A percentile compares a stretch with the other conserved stretches of the same genome.
Evolutionary conservation across 2,797 vertebrate species (phyloP).

Genomic region (Coranthus polyacanthus): DNA sequence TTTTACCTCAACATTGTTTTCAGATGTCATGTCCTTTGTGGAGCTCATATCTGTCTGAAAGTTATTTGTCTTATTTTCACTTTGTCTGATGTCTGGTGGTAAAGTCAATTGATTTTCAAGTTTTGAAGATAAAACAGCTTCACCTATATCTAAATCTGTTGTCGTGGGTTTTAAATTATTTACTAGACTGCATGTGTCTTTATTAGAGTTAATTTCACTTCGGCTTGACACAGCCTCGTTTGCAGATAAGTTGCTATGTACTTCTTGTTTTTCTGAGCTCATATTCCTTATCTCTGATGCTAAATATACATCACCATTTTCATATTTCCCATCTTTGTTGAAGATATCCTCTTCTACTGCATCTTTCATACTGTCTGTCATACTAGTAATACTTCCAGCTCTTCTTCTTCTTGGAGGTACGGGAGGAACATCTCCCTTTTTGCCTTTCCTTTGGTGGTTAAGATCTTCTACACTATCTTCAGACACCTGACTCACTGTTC

Average conservation of each 20-base stretch:
- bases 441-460: conserved; percentile 40
- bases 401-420: conserved; percentile 19
- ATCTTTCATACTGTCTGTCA: conserved; percentile 45
- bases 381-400: conserved; percentile 37
- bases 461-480: conserved; percentile 43
- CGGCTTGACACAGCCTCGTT: conserved; percentile 9
- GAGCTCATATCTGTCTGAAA: conserved; percentile 23
- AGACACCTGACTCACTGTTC: conserved; percentile 29
- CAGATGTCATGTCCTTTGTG: conserved; percentile 21
- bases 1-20: conserved; percentile 32
- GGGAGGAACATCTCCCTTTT: conserved; percentile 50
- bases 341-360: conserved; percentile 11
- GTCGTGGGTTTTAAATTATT: conserved; percentile 5
- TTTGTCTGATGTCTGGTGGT: conserved; percentile 33
- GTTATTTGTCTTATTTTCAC: conserved; percentile 35
- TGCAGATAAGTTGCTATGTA: background rate
- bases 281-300: background rate
- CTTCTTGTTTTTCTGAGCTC: conserved; percentile 23
- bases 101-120: conserved; percentile 20
- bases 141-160: background rate
- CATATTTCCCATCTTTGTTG: conserved; percentile 20
- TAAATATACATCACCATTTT: conserved; percentile 26
- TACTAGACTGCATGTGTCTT: conserved; percentile 9
- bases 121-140: conserved; percentile 5
- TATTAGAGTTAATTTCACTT: conserved; percentile 8